Evolutionary conservation across 2,888 invertebrate genomes (phyloP).

Genomic region (Tetanocera ferruginea): DNA sequence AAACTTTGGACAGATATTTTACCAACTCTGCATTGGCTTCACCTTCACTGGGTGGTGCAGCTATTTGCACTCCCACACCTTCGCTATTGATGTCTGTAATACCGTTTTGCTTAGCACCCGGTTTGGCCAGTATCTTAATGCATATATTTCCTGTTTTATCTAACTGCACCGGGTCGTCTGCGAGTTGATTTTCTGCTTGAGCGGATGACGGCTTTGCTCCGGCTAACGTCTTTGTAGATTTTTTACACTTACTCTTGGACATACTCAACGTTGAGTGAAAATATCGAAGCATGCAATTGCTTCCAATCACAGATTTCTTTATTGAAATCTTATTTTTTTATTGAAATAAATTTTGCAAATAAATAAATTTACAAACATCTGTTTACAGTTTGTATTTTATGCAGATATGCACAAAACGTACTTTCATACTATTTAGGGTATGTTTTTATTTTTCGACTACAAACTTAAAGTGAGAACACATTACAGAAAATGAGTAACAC

Average conservation of each 20-base stretch:
- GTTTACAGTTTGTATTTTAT: not conserved
- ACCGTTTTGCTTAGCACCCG: constrained; percentile 80
- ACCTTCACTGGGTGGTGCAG: constrained; percentile 85
- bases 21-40: constrained; percentile 84
- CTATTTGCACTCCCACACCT: constrained; percentile 81
- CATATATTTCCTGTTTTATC: constrained; percentile 75
- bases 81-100: constrained; percentile 77
- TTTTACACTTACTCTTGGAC: constrained; percentile 61
- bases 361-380: constrained; percentile 27
- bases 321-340: not conserved
- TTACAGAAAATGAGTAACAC: too few species aligned
- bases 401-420: not conserved
- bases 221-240: constrained; percentile 34
- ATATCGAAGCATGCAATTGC: constrained; percentile 11
- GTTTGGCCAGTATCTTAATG: constrained; percentile 79
- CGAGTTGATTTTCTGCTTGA: not conserved
- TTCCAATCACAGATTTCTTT: too few species aligned
- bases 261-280: constrained; percentile 45
- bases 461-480: too few species aligned
- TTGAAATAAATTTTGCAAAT: not conserved
- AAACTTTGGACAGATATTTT: constrained; percentile 78
- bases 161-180: constrained; percentile 64
- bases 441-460: too few species aligned
- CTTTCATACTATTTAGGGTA: too few species aligned
- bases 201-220: not conserved